Base-by-base conservation (phyloP, 2,113 vertebrate species). In the Trichechus manatus region DNA sequence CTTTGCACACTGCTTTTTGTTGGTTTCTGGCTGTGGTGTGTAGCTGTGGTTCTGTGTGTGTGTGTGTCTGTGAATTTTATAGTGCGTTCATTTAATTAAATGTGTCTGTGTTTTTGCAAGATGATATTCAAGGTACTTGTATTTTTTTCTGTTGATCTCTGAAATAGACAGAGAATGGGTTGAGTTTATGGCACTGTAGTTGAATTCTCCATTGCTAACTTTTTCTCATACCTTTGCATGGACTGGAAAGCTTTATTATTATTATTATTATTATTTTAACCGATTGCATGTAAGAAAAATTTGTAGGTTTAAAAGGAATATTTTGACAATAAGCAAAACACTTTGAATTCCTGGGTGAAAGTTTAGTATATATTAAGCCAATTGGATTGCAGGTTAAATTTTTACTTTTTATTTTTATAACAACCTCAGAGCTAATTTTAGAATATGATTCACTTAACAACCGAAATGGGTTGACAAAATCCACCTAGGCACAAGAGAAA, bases 1-100 rank as follows among this genome's bases (percentile, higher is more conserved):
- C 98, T 99, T 98, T 97, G 98, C 97, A 77, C 91, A 94, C 94
- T 61, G 97, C 97, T 94, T 98, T 91, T 97, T 96, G 97, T 97
- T 97, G 98, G 93, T 98, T 95, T 94, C 92, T 97, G 85, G 95
- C 96, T 98, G 70, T 97, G 95, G 93, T 97, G 92, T 97, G 17
- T 95, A 97, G 89, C 96, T 94, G 96, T 64, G 98, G 94, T 96
- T 96, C 13, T 91, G 91, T 97, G 42, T 97, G 91, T 97, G 42
- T 97, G n/a, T 93, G 68, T 87, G 29, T 39, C 39, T 98, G 96
- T 92, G 96, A 29, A 70, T 96, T 97, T 97, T 93, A 74, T 94
- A 27, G 64, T 97, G 66, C 31, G 9, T 94, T 95, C 5, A 33
- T 97, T 97, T 88, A 94, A 86, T 93, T 96, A 66, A 97, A 98